Evolutionary conservation across 2,113 vertebrate species (phyloP).

Genomic region (Saiga tatarica): DNA sequence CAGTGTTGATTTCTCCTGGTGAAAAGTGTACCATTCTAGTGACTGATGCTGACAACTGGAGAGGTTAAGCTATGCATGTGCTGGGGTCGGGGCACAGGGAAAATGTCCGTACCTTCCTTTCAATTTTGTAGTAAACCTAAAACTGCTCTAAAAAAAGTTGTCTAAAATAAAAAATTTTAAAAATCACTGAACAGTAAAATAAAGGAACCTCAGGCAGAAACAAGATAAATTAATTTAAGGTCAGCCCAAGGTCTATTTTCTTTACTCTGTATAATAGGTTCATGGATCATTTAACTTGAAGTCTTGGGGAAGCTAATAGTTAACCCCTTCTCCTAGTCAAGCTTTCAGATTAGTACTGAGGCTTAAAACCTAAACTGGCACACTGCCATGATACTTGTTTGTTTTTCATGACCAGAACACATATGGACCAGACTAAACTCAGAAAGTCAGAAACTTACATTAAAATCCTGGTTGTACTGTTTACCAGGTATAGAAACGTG

Average conservation of each 20-base stretch:
- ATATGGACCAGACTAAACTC: neutral
- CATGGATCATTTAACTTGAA: constrained; percentile 6
- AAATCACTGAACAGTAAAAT: neutral
- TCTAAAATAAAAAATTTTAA: neutral
- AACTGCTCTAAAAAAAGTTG: neutral
- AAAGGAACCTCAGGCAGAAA: neutral
- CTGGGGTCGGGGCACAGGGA: too few species aligned
- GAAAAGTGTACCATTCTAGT: neutral
- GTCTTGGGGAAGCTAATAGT: neutral
- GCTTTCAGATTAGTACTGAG: neutral
- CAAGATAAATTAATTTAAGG: constrained; percentile 22
- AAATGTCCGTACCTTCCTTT: neutral
- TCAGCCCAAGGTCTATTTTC: neutral
- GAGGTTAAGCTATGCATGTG: neutral
- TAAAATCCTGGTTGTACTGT: neutral
- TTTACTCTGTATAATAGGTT: neutral
- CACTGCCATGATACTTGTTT: neutral
- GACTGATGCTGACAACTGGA: neutral
- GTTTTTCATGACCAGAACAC: neutral
- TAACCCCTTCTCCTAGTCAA: neutral
- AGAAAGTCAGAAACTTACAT: neutral
- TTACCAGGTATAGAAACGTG: neutral
- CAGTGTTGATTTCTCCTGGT: neutral
- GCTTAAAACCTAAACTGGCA: neutral
- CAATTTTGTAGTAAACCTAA: neutral